Percentiles rank a stretch among this genome's conserved stretches.
Evolutionary conservation across 2,888 invertebrate genomes (phyloP).

Genomic region (Agriopis aurantiaria): DNA sequence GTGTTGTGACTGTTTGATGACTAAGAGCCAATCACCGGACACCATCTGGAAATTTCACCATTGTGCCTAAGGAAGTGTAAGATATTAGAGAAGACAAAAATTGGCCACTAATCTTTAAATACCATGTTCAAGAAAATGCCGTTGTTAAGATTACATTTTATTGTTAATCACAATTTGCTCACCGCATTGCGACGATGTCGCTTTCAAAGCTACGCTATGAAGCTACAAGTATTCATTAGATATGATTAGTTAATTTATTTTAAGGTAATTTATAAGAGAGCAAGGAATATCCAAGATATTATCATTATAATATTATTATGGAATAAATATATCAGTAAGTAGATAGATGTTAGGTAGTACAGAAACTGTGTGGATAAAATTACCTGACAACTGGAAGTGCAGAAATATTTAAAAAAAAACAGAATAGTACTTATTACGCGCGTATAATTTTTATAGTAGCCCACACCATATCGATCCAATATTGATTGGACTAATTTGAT

Average conservation of each 20-base stretch:
- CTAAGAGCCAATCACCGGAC: too few relatives aligned
- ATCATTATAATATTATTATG: slow-evolving; percentile 70
- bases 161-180: slow-evolving; percentile 65
- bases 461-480: too few relatives aligned
- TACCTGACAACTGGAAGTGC: slow-evolving; percentile 55
- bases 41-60: too few relatives aligned
- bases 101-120: too few relatives aligned
- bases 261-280: slow-evolving; percentile 78
- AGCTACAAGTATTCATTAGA: slow-evolving; percentile 83
- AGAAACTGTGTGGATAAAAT: slow-evolving; percentile 66
- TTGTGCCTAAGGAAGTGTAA: too few relatives aligned
- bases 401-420: neutral
- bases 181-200: slow-evolving; percentile 72
- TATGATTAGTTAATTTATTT: slow-evolving; percentile 81
- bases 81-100: too few relatives aligned
- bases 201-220: slow-evolving; percentile 61
- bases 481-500: too few relatives aligned
- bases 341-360: slow-evolving; percentile 70
- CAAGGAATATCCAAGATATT: slow-evolving; percentile 85
- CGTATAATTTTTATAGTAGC: too few relatives aligned
- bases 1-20: too few relatives aligned
- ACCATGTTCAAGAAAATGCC: neutral
- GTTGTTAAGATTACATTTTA: slow-evolving; percentile 6
- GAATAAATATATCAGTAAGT: slow-evolving; percentile 66
- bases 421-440: too few relatives aligned